Evolutionary conservation across 1,140 invertebrate species (phyloP).

Genomic region (Chironomus tepperi): DNA sequence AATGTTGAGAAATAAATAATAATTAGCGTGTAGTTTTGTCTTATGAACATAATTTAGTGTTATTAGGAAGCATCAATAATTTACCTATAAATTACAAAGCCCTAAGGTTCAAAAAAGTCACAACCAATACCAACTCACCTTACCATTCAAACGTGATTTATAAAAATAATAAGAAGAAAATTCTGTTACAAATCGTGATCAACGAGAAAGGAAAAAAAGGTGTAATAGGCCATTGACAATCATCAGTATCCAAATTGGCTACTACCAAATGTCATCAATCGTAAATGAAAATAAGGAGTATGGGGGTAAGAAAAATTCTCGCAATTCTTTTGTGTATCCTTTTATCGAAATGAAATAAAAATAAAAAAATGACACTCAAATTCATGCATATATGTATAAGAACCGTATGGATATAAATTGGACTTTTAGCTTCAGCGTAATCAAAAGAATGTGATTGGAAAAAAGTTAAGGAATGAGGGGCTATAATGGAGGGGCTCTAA

Average conservation of each 20-base stretch:
- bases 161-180: too few relatives aligned
- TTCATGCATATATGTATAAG: not conserved
- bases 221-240: not conserved
- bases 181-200: too few relatives aligned
- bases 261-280: slow-evolving; percentile 7
- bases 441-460: not conserved
- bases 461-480: too few relatives aligned
- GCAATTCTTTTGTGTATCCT: not conserved
- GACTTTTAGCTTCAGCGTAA: not conserved
- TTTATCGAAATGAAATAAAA: not conserved
- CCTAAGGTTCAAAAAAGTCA: too few relatives aligned
- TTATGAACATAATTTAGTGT: too few relatives aligned
- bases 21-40: too few relatives aligned
- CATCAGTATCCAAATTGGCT: slow-evolving; percentile 5
- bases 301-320: not conserved
- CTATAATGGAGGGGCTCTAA: not conserved
- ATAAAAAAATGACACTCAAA: slow-evolving; percentile 9
- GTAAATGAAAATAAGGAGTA: not conserved
- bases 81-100: too few relatives aligned
- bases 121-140: too few relatives aligned
- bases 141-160: too few relatives aligned
- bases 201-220: too few relatives aligned
- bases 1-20: too few relatives aligned
- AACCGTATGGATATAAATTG: not conserved
- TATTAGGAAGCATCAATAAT: too few relatives aligned